Conservation (phyloP, 2,888 invertebrate species). For the Rosalia funebris region DNA sequence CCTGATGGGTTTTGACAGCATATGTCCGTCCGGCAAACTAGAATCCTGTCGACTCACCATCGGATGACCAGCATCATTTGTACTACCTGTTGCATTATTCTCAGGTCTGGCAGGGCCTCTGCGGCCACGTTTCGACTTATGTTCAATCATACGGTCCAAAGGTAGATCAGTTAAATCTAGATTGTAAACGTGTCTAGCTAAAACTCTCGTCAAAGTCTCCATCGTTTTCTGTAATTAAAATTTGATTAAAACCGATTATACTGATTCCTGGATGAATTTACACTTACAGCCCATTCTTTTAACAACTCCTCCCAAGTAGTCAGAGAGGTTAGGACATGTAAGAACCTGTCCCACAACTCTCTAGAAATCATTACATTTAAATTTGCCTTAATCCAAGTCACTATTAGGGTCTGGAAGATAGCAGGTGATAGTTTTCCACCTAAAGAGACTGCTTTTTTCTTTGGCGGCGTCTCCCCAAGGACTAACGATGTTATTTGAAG, state of each 20-base stretch:
- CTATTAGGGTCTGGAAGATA: slow-evolving; percentile 91
- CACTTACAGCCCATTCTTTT: slow-evolving; percentile 92
- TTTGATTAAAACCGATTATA: neutral
- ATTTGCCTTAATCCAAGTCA: slow-evolving; percentile 98
- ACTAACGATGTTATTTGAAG: slow-evolving; percentile 92
- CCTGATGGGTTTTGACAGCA: slow-evolving; percentile 48
- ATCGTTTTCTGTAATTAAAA: slow-evolving; percentile 85
- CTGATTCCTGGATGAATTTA: neutral
- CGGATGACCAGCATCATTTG: slow-evolving; percentile 44
- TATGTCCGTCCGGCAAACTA: slow-evolving; percentile 56
- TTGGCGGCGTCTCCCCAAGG: slow-evolving; percentile 80
- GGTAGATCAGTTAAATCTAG: slow-evolving; percentile 90
- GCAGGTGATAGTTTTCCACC: slow-evolving; percentile 87
- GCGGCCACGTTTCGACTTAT: slow-evolving; percentile 77
- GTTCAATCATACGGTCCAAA: slow-evolving; percentile 80
- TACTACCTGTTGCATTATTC: slow-evolving; percentile 46
- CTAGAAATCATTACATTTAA: slow-evolving; percentile 90
- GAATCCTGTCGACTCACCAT: slow-evolving; percentile 57
- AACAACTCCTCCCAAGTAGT: slow-evolving; percentile 95
- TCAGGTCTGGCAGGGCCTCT: slow-evolving; percentile 57
- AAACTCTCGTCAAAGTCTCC: slow-evolving; percentile 93
- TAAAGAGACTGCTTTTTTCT: slow-evolving; percentile 78
- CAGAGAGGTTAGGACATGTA: slow-evolving; percentile 84
- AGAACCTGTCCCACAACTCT: slow-evolving; percentile 93
- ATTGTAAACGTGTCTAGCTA: slow-evolving; percentile 94